phyloP scores from a whole-genome alignment of 2,888 invertebrate species.

The Argyresthia goedartella region DNA sequence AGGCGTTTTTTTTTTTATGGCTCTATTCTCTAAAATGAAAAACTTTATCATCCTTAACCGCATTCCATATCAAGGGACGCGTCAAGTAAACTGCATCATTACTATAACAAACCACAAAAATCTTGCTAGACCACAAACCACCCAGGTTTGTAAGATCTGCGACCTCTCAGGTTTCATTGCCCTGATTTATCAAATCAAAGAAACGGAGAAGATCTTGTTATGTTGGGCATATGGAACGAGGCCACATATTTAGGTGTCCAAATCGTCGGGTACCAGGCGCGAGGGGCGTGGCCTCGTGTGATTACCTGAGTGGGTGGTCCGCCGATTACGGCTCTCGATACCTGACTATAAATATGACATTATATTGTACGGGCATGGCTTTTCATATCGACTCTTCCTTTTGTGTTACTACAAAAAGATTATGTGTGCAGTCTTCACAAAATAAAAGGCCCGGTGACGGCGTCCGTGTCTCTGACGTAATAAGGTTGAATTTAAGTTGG shows the following conservation, averaged over 20 bases:
- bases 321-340: constrained; percentile 18
- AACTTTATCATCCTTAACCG: not conserved
- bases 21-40: not conserved
- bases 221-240: constrained; percentile 27
- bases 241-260: constrained; percentile 37
- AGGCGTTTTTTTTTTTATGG: too few relatives aligned
- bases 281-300: constrained; percentile 41
- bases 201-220: constrained; percentile 41
- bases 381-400: constrained; percentile 42
- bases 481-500: too few relatives aligned
- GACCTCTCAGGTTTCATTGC: not conserved
- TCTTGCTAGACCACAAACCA: not conserved
- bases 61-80: not conserved
- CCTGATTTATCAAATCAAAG: not conserved
- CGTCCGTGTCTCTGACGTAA: too few relatives aligned
- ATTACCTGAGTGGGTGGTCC: constrained; percentile 54
- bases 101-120: not conserved
- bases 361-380: constrained; percentile 29
- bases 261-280: constrained; percentile 40
- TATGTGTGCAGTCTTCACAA: too few relatives aligned
- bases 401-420: constrained; percentile 32
- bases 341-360: constrained; percentile 44
- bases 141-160: not conserved
- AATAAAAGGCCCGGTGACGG: too few relatives aligned
- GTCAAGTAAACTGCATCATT: constrained; percentile 2